Percentiles rank a stretch among this genome's conserved stretches.
Conservation (phyloP, 2,888 invertebrate genomes). For the Drosophila mayaguana region DNA sequence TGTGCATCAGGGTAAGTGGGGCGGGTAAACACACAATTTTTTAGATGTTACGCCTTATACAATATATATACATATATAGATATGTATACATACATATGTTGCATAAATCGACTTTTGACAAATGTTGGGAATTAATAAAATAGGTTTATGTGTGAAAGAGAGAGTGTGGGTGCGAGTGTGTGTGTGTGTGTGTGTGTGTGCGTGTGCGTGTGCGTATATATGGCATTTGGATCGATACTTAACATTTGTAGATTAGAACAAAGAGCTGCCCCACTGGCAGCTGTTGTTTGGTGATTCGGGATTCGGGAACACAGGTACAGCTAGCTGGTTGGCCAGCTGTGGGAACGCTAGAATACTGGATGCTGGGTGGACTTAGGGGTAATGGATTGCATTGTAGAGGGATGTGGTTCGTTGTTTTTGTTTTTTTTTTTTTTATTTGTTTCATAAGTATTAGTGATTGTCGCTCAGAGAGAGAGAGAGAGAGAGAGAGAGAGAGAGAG, state of each 20-base stretch:
- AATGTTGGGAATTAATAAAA: conserved; percentile 10
- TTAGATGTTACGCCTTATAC: conserved; percentile 34
- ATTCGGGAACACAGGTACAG: conserved; percentile 36
- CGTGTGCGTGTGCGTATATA: neutral
- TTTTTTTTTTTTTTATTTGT: conserved; percentile 10
- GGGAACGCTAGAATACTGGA: neutral
- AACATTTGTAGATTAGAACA: conserved; percentile 40
- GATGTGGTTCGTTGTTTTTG: conserved; percentile 10
- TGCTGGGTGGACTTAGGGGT: conserved; percentile 1
- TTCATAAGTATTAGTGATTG: conserved; percentile 60
- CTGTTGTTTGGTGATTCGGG: conserved; percentile 35
- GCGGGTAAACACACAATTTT: conserved; percentile 32
- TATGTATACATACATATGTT: neutral
- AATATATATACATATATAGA: conserved; percentile 18
- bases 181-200: conserved; percentile 3
- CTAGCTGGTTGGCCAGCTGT: conserved; percentile 19
- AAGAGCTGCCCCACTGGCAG: conserved; percentile 20
- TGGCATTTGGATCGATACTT: conserved; percentile 46
- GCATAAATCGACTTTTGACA: conserved; percentile 7
- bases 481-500: neutral
- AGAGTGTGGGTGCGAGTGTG: conserved; percentile 2
- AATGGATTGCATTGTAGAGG: conserved; percentile 2
- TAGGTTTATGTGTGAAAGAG: conserved; percentile 8
- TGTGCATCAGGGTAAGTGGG: conserved; percentile 4
- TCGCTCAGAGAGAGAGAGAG: conserved; percentile 23